These are phyloP conservation scores for Drosophila aff. DNA, from an alignment of 1,140 invertebrate genomes.

Conservation along the genomic window DNA sequence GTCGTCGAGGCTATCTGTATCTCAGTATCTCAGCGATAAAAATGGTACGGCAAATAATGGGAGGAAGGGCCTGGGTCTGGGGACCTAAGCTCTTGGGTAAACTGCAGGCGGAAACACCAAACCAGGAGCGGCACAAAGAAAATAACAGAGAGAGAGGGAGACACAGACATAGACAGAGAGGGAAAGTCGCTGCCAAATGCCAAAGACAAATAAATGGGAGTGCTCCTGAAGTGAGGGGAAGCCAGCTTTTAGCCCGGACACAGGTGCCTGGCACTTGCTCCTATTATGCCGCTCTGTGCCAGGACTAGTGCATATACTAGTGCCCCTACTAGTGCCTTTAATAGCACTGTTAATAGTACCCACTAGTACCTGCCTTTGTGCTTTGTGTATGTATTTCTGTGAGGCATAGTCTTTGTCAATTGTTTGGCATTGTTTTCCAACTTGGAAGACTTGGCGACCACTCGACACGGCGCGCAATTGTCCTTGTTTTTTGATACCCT, in stretches of 20 bases:
- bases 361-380: not conserved
- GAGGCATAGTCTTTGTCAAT: conserved; percentile 52
- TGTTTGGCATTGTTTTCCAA: conserved; percentile 71
- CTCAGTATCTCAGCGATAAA: conserved; percentile 6
- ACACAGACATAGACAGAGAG: not conserved
- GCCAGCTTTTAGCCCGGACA: conserved; percentile 9
- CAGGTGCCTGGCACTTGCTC: conserved; percentile 69
- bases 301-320: not conserved
- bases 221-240: not conserved
- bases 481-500: conserved; percentile 66
- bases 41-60: not conserved
- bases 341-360: not conserved
- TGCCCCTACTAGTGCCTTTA: not conserved
- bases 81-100: conserved; percentile 46
- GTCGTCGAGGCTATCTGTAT: conserved; percentile 31
- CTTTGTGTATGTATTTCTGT: not conserved
- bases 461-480: conserved; percentile 64
- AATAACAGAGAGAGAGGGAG: not conserved
- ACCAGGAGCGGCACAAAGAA: conserved; percentile 3
- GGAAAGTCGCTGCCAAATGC: conserved; percentile 61
- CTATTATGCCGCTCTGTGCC: conserved; percentile 27
- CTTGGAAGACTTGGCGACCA: conserved; percentile 64
- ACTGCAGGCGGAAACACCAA: conserved; percentile 10
- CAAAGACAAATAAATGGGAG: conserved; percentile 63
- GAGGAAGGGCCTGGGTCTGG: not conserved